phyloP scores from a whole-genome alignment of 37 sponge, comb jelly and placozoan species.

The Chondrilla cf. caribensis region DNA sequence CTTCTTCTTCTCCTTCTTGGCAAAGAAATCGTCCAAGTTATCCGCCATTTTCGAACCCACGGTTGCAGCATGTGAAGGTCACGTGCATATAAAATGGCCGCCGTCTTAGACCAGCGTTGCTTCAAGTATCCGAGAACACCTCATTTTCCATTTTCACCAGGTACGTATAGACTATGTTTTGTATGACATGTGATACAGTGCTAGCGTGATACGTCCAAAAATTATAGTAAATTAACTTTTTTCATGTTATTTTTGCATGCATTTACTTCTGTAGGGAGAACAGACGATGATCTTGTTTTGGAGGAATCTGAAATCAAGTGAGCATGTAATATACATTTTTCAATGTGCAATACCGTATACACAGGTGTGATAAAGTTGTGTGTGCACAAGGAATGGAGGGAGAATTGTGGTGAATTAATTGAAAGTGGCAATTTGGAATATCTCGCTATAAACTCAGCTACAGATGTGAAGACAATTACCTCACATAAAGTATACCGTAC shows the following conservation, averaged over 20 bases:
- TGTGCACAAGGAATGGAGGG: too few species aligned
- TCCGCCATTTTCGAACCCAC: conserved; percentile 33
- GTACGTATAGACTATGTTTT: not conserved
- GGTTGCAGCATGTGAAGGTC: not conserved
- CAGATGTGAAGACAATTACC: too few species aligned
- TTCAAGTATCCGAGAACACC: conserved; percentile 72
- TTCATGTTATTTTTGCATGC: too few species aligned
- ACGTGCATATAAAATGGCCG: conserved; percentile 22
- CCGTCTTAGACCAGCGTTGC: not conserved
- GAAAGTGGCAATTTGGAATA: too few species aligned
- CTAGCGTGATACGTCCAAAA: not conserved
- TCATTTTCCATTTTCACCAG: conserved; percentile 77
- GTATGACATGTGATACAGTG: not conserved
- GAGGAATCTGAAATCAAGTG: not conserved
- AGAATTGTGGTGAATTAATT: too few species aligned
- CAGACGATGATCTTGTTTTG: conserved; percentile 18
- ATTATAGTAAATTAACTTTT: not conserved
- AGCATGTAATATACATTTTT: conserved; percentile 5
- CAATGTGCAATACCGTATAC: not conserved
- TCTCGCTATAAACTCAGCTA: too few species aligned
- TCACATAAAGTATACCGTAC: too few species aligned
- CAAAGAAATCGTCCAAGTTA: conserved; percentile 60
- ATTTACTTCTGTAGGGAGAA: conserved; percentile 4
- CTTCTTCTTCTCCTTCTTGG: conserved; percentile 64
- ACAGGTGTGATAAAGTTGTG: not conserved